Percentiles rank a stretch among this genome's conserved stretches.
These are phyloP conservation scores for Ardeotis arabs DNA, from an alignment of 2,113 vertebrate genomes.

Conservation along the genomic window DNA sequence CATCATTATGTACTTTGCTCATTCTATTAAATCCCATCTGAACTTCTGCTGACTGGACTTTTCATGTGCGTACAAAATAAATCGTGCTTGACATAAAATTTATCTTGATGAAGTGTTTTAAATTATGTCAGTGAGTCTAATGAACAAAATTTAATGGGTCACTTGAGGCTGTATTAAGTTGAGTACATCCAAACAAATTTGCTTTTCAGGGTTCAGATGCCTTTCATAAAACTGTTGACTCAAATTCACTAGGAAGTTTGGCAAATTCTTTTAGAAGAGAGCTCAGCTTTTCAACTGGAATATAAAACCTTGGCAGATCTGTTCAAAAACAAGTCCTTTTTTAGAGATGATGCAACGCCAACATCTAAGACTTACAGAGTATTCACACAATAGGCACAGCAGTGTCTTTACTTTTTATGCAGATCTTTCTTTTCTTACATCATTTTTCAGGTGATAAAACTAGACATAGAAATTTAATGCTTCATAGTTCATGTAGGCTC, in stretches of 20 bases:
- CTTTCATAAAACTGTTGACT: background rate
- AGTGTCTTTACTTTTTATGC: background rate
- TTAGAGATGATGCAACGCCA: background rate
- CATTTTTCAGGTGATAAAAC: background rate
- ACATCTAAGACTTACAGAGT: background rate
- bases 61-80: conserved; percentile 21
- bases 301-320: background rate
- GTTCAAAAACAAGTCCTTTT: background rate
- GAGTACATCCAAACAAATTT: conserved; percentile 41
- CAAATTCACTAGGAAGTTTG: background rate
- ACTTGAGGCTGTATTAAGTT: background rate
- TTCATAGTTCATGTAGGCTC: background rate
- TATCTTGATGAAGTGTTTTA: conserved; percentile 41
- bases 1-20: background rate
- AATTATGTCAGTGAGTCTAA: conserved; percentile 41
- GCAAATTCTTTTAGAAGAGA: background rate
- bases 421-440: background rate
- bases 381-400: background rate
- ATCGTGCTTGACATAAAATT: conserved; percentile 36
- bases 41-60: conserved; percentile 47
- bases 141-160: conserved; percentile 44
- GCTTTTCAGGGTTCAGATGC: conserved; percentile 10
- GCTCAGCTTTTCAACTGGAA: background rate
- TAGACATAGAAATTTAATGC: background rate
- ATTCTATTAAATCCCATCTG: conserved; percentile 1